These are phyloP conservation scores for Cyprinus carpio DNA, from an alignment of 2,113 vertebrate species.

Conservation along the genomic window DNA sequence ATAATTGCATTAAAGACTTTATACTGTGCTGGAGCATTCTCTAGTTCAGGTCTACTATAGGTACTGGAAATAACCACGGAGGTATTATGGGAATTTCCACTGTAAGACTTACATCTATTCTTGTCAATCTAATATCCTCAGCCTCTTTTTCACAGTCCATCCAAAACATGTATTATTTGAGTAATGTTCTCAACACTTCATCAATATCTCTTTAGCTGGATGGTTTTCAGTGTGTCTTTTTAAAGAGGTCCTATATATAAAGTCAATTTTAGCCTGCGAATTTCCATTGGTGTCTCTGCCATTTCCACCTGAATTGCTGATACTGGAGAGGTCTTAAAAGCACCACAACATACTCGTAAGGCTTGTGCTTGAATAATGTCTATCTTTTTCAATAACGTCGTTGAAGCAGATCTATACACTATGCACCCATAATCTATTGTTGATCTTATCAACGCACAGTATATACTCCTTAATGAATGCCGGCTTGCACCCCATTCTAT, in stretches of 20 bases:
- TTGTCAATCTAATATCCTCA: background rate
- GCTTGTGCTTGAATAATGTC: background rate
- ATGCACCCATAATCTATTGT: too few species aligned
- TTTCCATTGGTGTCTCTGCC: background rate
- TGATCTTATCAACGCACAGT: too few species aligned
- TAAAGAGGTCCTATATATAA: background rate
- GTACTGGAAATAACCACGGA: background rate
- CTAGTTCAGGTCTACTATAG: background rate
- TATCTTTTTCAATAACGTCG: background rate
- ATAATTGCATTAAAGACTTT: too few species aligned
- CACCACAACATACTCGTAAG: background rate
- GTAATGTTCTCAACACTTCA: background rate
- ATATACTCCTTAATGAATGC: too few species aligned
- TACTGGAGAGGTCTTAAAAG: background rate
- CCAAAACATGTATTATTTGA: background rate
- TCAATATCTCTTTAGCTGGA: background rate
- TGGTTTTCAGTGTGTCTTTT: background rate
- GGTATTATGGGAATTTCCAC: background rate
- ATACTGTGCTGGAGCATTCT: too few species aligned
- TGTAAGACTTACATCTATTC: background rate
- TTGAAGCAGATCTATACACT: background rate
- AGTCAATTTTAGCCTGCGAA: too few species aligned
- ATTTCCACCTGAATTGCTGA: background rate
- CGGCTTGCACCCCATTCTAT: too few species aligned
- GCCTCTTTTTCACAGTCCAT: background rate